Percentiles rank a stretch among this genome's conserved stretches.
These are phyloP conservation scores for Papilio polytes DNA, from an alignment of 1,140 invertebrate species.

Conservation along the genomic window DNA sequence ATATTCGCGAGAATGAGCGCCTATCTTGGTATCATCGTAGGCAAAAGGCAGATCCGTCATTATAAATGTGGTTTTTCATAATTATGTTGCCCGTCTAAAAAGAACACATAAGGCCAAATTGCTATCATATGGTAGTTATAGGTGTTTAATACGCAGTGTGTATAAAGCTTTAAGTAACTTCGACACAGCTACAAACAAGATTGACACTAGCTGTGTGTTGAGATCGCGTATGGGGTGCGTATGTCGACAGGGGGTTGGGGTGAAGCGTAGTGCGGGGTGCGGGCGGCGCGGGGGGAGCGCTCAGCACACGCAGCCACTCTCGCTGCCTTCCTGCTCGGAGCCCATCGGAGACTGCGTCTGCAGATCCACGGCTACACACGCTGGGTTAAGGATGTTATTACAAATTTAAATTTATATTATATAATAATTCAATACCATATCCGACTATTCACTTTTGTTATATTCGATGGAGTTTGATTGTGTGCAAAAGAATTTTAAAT, in stretches of 20 bases:
- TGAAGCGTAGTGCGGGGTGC: constrained; percentile 47
- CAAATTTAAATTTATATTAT: background rate
- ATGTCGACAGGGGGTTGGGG: background rate
- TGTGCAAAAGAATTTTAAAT: too few relatives aligned
- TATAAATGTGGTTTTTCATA: too few relatives aligned
- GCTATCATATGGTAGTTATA: background rate
- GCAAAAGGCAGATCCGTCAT: too few relatives aligned
- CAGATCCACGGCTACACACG: constrained; percentile 88
- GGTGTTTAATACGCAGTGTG: background rate
- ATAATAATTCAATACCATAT: background rate
- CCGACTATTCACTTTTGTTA: background rate
- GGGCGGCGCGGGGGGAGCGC: constrained; percentile 43
- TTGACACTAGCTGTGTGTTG: background rate
- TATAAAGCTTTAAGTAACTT: background rate
- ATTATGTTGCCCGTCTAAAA: too few relatives aligned
- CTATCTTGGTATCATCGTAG: too few relatives aligned
- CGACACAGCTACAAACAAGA: background rate
- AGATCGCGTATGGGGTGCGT: background rate
- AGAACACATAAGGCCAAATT: background rate
- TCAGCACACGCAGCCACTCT: constrained; percentile 92
- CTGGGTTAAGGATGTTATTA: constrained; percentile 59
- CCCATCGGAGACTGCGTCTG: constrained; percentile 90
- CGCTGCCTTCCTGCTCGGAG: constrained; percentile 89
- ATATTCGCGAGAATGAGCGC: too few relatives aligned
- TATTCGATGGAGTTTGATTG: too few relatives aligned